phyloP scores from a whole-genome alignment of 1,140 invertebrate genomes.

The Drosophila ananassae region DNA sequence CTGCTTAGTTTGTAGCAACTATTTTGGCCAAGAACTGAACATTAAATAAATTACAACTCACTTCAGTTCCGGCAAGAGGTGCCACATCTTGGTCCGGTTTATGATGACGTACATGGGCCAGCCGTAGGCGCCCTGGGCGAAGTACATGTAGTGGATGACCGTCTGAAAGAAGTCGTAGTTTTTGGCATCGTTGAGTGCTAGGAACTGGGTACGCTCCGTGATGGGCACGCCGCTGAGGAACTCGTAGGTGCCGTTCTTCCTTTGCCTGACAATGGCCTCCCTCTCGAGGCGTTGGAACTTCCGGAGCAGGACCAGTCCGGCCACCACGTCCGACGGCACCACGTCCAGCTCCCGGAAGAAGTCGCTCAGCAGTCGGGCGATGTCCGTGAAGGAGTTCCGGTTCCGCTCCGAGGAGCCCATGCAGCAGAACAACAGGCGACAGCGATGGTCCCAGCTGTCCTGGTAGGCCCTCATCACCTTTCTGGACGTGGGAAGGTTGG shows the following conservation, averaged over 20 bases:
- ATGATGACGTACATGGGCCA: constrained; percentile 95
- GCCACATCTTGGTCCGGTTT: constrained; percentile 90
- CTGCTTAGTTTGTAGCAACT: neutral
- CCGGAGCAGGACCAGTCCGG: constrained; percentile 92
- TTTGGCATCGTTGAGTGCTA: constrained; percentile 91
- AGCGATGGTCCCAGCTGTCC: constrained; percentile 95
- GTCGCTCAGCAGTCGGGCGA: constrained; percentile 93
- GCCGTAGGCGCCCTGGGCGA: constrained; percentile 94
- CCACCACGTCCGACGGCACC: constrained; percentile 95
- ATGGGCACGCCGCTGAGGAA: constrained; percentile 95
- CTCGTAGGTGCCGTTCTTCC: constrained; percentile 94
- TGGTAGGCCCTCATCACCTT: constrained; percentile 95
- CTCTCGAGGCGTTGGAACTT: constrained; percentile 93
- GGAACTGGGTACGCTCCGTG: constrained; percentile 92
- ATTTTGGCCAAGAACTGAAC: neutral
- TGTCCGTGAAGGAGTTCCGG: constrained; percentile 93
- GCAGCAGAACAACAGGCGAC: constrained; percentile 94
- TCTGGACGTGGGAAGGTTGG: constrained; percentile 84
- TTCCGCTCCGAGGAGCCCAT: constrained; percentile 92
- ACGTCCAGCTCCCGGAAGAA: constrained; percentile 96
- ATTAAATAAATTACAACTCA: constrained; percentile 69
- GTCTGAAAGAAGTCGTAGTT: constrained; percentile 90
- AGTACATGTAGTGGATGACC: constrained; percentile 94
- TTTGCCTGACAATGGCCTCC: constrained; percentile 91
- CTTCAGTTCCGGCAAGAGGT: constrained; percentile 89